Conservation (phyloP, 2,113 vertebrate species). For the Probosciger aterrimus region DNA sequence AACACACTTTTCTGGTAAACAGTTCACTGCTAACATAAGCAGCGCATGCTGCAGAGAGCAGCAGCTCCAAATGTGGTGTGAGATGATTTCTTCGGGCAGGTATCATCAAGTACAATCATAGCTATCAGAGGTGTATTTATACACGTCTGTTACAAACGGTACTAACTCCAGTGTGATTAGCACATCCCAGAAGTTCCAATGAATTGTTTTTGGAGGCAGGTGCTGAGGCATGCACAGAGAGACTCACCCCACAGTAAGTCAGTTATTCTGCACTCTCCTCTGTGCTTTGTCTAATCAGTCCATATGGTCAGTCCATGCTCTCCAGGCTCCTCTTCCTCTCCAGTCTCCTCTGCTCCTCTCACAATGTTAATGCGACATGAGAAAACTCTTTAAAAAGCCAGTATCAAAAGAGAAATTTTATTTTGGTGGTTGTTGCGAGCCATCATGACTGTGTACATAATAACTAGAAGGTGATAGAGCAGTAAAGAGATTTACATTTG, state of each 20-base stretch:
- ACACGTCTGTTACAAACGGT: background rate
- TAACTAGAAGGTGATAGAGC: background rate
- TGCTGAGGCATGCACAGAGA: background rate
- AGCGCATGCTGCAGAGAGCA: rapidly evolving
- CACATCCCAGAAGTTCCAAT: background rate
- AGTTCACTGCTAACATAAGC: background rate
- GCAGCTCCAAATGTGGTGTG: background rate
- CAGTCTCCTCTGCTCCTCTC: background rate
- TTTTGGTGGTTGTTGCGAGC: background rate
- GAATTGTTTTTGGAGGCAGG: constrained; percentile 26
- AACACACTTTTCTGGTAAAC: background rate
- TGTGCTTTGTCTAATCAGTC: background rate
- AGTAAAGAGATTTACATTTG: background rate
- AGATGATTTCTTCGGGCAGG: background rate
- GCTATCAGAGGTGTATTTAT: background rate
- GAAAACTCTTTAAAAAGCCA: background rate
- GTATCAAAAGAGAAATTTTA: background rate
- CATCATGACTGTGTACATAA: background rate
- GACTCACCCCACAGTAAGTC: background rate
- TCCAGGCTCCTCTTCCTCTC: background rate
- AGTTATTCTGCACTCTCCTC: rapidly evolving
- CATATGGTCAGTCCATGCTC: rapidly evolving
- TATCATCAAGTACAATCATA: background rate
- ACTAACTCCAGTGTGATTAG: constrained; percentile 1
- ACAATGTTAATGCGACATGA: background rate